Conservation (phyloP, 2,797 vertebrate genomes). For the Micropoecilia bifurca region DNA sequence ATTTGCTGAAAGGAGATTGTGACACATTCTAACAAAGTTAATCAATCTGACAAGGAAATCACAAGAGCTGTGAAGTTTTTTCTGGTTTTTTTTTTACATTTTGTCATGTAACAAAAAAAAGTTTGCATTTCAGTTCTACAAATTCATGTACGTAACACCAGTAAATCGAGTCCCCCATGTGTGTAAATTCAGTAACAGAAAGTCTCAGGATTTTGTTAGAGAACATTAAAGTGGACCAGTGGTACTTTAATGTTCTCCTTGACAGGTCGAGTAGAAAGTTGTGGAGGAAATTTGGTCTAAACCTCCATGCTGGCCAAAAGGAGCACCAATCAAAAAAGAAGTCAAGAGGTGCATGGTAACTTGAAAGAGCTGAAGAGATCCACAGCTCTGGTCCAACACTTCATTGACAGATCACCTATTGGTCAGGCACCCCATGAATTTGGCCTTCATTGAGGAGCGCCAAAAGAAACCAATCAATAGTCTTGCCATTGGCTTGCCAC, state of each 20-base stretch:
- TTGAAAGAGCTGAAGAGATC: background rate
- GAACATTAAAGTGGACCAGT: background rate
- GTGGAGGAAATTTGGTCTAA: background rate
- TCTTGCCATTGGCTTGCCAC: background rate
- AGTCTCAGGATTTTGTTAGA: background rate
- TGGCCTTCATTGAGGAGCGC: background rate
- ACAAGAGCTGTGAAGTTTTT: background rate
- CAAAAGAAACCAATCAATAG: background rate
- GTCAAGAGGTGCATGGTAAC: background rate
- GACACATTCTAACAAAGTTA: constrained; percentile 18
- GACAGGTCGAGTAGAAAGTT: background rate
- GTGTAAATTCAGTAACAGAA: background rate
- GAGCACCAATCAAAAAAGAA: background rate
- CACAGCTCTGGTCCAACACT: background rate
- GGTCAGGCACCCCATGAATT: background rate
- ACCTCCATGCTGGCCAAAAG: background rate
- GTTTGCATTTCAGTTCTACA: background rate
- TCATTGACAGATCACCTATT: background rate
- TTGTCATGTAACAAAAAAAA: background rate
- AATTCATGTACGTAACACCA: background rate
- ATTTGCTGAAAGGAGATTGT: constrained; percentile 10
- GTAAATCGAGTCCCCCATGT: background rate
- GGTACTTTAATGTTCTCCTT: too few species aligned
- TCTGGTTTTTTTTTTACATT: background rate
- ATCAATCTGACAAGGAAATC: background rate